Base-by-base conservation (phyloP, 2,888 invertebrate genomes). In the Ormyrus thymus region DNA sequence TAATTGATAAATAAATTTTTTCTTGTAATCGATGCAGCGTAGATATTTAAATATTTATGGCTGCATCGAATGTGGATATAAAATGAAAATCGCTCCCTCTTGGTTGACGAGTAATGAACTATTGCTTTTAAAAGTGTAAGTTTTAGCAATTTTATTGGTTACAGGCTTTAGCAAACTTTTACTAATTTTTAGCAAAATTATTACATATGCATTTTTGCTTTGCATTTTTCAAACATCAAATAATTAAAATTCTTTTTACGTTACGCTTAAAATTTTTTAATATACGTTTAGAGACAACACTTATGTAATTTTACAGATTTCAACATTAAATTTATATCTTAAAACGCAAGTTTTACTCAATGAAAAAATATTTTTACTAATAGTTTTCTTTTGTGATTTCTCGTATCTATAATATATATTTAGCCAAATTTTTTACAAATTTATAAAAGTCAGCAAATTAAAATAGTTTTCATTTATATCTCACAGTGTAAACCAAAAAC, bases 281-380 rank as follows among this genome's bases (percentile, higher is more conserved):
- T 61, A 10, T 61, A 13, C 10, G 45, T 45, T 45, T 61, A 61
- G 7, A 43, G 29, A 61, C 43, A 61, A 45, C 7, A 15, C 29
- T 15, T 15, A 15, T 58, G 10, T 61, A 61, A 13, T 43, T 61
- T 61, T 11, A 45, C 43, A 66, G 50, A 29, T 53, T 53, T 66
- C 56, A 68, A 69, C 43, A 5, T 10, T 45, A 45, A 56, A 1
- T 29, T 69, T 56, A 51, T 53, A 66, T 11, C 8, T 55, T 11
- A n/a, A 43, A 68, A 11, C 29, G 7, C 10, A 55, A 68, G 45
- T 56, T 15, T 48, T 53, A 70, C n/a, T 29, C n/a, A 56, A 68
- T 70, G 58, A 59, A 50, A 70, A 70, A 70, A 70, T 70, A 48
- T 70, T 29, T 29, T 70, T 59, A 56, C 51, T 9, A 45, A 56